phyloP scores from a whole-genome alignment of 2,797 vertebrate species.

The Toxotes lorentzi region DNA sequence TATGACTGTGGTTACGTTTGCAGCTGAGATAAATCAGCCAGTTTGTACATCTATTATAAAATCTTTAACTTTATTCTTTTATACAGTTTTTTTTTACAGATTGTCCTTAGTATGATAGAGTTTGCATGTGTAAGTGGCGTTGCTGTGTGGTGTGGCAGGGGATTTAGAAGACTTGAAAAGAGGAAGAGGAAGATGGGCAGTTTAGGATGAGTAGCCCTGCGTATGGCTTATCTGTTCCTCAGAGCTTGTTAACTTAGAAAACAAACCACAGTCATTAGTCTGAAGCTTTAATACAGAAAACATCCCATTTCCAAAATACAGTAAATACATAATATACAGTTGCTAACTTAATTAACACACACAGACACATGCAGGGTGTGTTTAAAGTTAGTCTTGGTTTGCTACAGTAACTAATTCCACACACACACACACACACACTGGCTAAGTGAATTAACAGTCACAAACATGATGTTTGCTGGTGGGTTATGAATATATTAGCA shows the following conservation, averaged over 20 bases:
- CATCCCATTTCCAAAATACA: slow-evolving; percentile 37
- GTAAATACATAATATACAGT: slow-evolving; percentile 38
- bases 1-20: not conserved
- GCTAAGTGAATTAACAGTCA: slow-evolving; percentile 76
- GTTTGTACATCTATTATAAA: not conserved
- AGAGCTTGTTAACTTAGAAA: slow-evolving; percentile 51
- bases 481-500: slow-evolving; percentile 81
- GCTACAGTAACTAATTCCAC: slow-evolving; percentile 34
- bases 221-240: slow-evolving; percentile 23
- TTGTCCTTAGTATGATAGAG: not conserved
- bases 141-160: not conserved
- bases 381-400: slow-evolving; percentile 35
- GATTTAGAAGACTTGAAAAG: not conserved
- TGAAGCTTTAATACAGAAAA: slow-evolving; percentile 42
- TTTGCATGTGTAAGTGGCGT: not conserved
- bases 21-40: slow-evolving; percentile 10
- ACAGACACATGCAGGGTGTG: slow-evolving; percentile 10
- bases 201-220: slow-evolving; percentile 33
- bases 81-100: not conserved
- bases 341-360: slow-evolving; percentile 63
- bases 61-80: not conserved
- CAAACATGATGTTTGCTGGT: slow-evolving; percentile 78
- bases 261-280: slow-evolving; percentile 62
- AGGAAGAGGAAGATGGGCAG: not conserved
- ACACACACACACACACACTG: slow-evolving; percentile 19